Evolutionary conservation across 92 coral and sea anemone genomes (phyloP).

Genomic region (Micromussa lordhowensis): DNA sequence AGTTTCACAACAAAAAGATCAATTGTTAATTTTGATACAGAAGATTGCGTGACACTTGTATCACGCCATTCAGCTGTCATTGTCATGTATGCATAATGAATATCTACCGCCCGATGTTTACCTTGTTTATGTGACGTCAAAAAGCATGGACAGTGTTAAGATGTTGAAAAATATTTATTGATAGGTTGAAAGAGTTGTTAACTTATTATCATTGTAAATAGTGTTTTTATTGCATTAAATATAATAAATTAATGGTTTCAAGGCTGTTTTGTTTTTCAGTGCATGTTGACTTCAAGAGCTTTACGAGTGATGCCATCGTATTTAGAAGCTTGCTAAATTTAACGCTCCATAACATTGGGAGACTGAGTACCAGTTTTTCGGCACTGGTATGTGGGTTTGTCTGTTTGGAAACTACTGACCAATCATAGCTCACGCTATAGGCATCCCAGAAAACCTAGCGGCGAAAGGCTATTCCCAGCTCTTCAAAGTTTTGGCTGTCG

Average conservation of each 20-base stretch:
- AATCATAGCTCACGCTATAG: too few species aligned
- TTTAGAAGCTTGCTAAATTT: too few species aligned
- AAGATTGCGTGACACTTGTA: not conserved
- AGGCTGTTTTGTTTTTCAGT: not conserved
- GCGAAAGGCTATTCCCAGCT: too few species aligned
- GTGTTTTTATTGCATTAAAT: constrained; percentile 38
- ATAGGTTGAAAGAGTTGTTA: constrained; percentile 37
- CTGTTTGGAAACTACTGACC: not conserved
- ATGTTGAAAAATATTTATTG: constrained; percentile 52
- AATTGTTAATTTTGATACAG: not conserved
- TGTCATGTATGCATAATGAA: not conserved
- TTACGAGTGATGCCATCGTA: too few species aligned
- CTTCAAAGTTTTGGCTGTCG: too few species aligned
- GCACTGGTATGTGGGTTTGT: not conserved
- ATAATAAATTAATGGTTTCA: constrained; percentile 17
- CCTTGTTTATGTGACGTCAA: constrained; percentile 13
- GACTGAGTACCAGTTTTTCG: not conserved
- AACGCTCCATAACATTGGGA: too few species aligned
- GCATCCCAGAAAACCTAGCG: too few species aligned
- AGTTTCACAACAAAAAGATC: not conserved
- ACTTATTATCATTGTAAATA: constrained; percentile 59
- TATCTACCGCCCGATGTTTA: not conserved
- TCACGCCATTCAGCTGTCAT: not conserved
- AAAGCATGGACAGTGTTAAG: not conserved
- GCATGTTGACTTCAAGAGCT: not conserved